These are phyloP conservation scores for Ellobius talpinus DNA, from an alignment of 2,113 vertebrate genomes.

Conservation along the genomic window DNA sequence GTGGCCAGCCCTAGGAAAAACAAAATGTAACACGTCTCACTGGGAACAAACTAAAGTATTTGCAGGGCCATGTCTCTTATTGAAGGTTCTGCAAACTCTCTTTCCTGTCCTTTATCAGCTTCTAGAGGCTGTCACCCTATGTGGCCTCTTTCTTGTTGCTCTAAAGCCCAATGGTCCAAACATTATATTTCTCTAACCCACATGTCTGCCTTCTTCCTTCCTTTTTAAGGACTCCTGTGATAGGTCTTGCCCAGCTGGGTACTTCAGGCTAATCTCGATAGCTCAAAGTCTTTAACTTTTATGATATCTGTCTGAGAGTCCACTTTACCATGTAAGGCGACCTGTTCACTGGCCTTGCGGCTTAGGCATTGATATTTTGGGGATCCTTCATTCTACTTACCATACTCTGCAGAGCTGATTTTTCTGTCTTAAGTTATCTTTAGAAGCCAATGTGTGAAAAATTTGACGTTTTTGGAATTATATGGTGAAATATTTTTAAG, in stretches of 20 bases:
- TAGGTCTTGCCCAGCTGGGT: background rate
- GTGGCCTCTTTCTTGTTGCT: background rate
- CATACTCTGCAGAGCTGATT: background rate
- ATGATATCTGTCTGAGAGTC: background rate
- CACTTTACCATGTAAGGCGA: background rate
- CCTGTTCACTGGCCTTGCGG: background rate
- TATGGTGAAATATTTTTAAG: slow-evolving; percentile 41
- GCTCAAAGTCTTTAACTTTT: background rate
- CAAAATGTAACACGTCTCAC: background rate
- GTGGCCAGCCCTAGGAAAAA: background rate
- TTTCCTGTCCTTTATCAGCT: background rate
- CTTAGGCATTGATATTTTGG: background rate
- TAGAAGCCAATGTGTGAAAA: background rate
- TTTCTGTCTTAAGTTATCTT: slow-evolving; percentile 32
- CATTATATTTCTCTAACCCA: background rate
- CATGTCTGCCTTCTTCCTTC: background rate
- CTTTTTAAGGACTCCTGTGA: background rate
- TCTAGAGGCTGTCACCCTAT: background rate
- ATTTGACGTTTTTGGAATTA: slow-evolving; percentile 68
- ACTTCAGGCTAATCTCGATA: background rate
- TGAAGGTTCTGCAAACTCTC: background rate
- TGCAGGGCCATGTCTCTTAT: background rate
- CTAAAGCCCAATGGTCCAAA: background rate
- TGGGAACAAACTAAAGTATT: background rate
- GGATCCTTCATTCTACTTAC: background rate